phyloP scores from a whole-genome alignment of 2,113 vertebrate genomes.

The Pelodiscus sinensis region DNA sequence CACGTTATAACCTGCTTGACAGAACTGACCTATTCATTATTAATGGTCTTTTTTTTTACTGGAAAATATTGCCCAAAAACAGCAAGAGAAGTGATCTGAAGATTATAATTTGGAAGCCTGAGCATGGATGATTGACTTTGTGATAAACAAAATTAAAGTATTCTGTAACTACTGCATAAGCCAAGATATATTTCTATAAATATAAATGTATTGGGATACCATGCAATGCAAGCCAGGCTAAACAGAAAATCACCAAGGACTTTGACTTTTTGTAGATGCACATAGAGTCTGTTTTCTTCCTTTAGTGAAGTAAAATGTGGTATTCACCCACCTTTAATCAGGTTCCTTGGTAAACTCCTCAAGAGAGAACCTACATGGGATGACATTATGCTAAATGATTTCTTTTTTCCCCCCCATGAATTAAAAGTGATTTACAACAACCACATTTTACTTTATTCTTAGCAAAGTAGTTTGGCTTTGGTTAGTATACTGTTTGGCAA shows the following conservation, averaged over 20 bases:
- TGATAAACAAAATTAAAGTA: not conserved
- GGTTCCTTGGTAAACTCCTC: not conserved
- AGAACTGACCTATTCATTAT: not conserved
- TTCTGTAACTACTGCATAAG: not conserved
- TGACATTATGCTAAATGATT: not conserved
- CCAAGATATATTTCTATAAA: not conserved
- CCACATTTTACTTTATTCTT: not conserved
- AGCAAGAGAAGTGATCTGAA: not conserved
- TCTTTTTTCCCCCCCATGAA: conserved; percentile 13
- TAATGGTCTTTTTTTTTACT: not conserved
- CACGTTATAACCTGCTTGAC: not conserved
- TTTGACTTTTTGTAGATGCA: not conserved
- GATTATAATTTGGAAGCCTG: not conserved
- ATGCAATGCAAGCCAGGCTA: not conserved
- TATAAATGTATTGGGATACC: not conserved
- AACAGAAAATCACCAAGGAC: not conserved
- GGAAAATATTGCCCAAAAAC: not conserved
- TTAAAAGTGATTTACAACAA: not conserved
- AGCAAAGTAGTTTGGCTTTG: not conserved
- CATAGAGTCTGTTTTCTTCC: not conserved
- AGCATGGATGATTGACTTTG: not conserved
- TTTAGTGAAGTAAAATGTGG: not conserved
- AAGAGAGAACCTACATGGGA: not conserved
- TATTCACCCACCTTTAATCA: not conserved
- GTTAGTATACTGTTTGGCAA: not conserved